Percentiles rank a stretch among this genome's conserved stretches.
phyloP scores from a whole-genome alignment of 2,888 invertebrate species.

The Heliconius aoede region DNA sequence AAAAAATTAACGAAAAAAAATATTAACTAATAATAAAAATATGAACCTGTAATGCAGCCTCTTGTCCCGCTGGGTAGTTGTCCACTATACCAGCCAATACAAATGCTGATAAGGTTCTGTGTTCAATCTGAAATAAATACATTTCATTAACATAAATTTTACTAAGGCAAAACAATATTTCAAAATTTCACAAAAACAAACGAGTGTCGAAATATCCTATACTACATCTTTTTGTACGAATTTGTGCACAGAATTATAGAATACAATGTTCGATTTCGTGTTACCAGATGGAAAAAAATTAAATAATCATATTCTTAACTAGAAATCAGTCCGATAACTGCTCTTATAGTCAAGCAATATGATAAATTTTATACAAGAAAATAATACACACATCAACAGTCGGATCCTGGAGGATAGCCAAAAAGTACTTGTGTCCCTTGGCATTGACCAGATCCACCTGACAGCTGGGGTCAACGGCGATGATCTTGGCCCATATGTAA shows the following conservation, averaged over 20 bases:
- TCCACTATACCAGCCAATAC: conserved; percentile 97
- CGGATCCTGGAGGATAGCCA: conserved; percentile 94
- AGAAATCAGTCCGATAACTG: not conserved
- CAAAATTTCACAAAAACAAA: not conserved
- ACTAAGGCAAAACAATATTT: too few relatives aligned
- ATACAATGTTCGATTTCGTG: too few relatives aligned
- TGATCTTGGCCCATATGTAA: conserved; percentile 99
- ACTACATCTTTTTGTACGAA: too few relatives aligned
- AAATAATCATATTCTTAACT: not conserved
- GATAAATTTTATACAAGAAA: not conserved
- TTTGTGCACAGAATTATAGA: too few relatives aligned
- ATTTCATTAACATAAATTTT: too few relatives aligned
- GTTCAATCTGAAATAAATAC: conserved; percentile 85
- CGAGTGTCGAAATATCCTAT: not conserved
- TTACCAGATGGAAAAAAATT: too few relatives aligned
- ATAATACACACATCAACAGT: conserved; percentile 86
- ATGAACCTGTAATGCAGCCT: conserved; percentile 88
- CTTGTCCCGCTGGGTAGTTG: conserved; percentile 94
- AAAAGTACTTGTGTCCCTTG: conserved; percentile 96
- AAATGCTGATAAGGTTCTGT: conserved; percentile 97
- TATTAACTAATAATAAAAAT: not conserved
- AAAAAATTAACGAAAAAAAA: too few relatives aligned
- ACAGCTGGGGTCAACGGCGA: conserved; percentile 97
- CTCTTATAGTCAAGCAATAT: too few relatives aligned
- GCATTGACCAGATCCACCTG: conserved; percentile 97